A percentile compares a stretch with the other conserved stretches of the same genome.
phyloP scores from a whole-genome alignment of 2,888 invertebrate species.

The Nowickia ferox region DNA sequence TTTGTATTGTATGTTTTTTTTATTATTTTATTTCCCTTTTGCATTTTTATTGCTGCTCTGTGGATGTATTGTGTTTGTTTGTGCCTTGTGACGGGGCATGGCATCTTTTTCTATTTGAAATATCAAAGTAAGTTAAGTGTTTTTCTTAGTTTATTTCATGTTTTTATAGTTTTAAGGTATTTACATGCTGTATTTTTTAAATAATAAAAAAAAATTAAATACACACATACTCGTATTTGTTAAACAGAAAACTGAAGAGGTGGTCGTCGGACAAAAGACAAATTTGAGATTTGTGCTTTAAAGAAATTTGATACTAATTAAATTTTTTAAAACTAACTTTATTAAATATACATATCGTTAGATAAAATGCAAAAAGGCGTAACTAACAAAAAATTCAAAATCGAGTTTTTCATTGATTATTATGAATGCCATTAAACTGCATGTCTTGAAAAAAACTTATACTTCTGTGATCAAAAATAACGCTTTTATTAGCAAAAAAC shows the following conservation, averaged over 20 bases:
- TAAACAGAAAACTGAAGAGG: neutral
- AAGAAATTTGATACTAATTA: neutral
- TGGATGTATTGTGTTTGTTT: constrained; percentile 22
- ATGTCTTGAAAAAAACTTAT: too few relatives aligned
- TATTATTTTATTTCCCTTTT: constrained; percentile 43
- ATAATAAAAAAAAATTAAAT: neutral
- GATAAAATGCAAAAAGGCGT: too few relatives aligned
- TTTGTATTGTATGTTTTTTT: constrained; percentile 5
- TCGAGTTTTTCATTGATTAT: too few relatives aligned
- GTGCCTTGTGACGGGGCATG: constrained; percentile 40
- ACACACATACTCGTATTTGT: neutral
- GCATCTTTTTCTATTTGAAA: constrained; percentile 65
- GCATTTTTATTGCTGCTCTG: constrained; percentile 39
- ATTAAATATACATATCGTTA: neutral
- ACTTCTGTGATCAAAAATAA: too few relatives aligned
- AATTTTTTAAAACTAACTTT: neutral
- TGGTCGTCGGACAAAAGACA: too few relatives aligned
- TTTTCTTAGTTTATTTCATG: constrained; percentile 37
- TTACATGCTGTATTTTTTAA: neutral
- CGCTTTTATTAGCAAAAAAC: too few relatives aligned
- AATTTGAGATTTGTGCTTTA: neutral
- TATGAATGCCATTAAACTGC: too few relatives aligned
- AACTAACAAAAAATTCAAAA: too few relatives aligned
- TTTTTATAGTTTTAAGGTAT: constrained; percentile 31
- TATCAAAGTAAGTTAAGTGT: constrained; percentile 69